These are phyloP conservation scores for Stigmatopora nigra DNA, from an alignment of 2,113 vertebrate genomes.

Conservation along the genomic window DNA sequence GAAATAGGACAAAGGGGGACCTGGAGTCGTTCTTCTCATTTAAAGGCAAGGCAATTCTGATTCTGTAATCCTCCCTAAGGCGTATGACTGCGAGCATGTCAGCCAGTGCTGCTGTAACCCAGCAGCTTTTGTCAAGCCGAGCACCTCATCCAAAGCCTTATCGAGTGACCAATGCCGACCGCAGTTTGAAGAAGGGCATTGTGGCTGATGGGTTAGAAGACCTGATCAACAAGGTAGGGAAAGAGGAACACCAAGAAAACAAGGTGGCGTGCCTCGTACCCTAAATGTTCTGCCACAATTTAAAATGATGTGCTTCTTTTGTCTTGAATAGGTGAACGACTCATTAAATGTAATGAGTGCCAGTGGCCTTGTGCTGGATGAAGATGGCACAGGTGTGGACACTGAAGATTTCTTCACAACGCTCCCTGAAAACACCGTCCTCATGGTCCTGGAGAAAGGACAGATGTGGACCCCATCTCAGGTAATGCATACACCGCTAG, in stretches of 20 bases:
- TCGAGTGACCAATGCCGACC: constrained; percentile 75
- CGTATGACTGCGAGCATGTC: constrained; percentile 73
- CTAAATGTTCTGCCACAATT: neutral
- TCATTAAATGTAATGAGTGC: constrained; percentile 53
- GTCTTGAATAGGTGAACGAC: constrained; percentile 63
- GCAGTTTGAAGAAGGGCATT: constrained; percentile 67
- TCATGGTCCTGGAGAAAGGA: constrained; percentile 80
- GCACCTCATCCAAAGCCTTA: constrained; percentile 66
- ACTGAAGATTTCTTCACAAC: constrained; percentile 84
- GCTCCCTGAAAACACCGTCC: constrained; percentile 70
- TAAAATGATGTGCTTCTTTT: neutral
- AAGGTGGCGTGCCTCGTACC: neutral
- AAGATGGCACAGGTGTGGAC: constrained; percentile 85
- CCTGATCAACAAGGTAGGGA: constrained; percentile 78
- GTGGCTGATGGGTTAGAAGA: constrained; percentile 70
- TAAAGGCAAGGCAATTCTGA: neutral
- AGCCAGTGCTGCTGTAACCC: constrained; percentile 76
- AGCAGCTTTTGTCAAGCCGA: constrained; percentile 70
- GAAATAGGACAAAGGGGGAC: neutral
- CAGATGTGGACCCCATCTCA: constrained; percentile 74
- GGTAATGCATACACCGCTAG: constrained; percentile 50
- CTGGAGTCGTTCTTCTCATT: neutral
- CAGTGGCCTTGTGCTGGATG: constrained; percentile 78
- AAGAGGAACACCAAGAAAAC: neutral
- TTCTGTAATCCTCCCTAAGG: constrained; percentile 43